Conservation (phyloP, 2,113 vertebrate genomes). For the Calidris pygmaea region DNA sequence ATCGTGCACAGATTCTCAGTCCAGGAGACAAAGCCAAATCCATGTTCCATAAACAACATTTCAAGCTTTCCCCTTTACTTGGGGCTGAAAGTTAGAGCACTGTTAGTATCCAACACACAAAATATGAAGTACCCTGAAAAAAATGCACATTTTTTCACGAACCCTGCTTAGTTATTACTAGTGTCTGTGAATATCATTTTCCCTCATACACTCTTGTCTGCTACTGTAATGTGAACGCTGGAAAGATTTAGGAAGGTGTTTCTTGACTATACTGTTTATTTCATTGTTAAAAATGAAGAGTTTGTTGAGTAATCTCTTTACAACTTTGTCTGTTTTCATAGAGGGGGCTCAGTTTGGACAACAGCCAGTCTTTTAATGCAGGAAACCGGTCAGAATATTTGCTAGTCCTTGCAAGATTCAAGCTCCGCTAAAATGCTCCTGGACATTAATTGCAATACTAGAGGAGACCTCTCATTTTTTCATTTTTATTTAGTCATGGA, state of each 20-base stretch:
- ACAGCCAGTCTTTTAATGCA: not conserved
- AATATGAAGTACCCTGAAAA: not conserved
- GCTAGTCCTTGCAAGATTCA: not conserved
- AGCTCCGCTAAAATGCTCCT: not conserved
- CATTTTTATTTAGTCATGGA: not conserved
- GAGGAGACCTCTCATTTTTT: not conserved
- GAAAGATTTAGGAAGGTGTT: not conserved
- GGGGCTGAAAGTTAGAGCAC: not conserved
- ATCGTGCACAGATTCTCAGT: not conserved
- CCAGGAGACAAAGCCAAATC: not conserved
- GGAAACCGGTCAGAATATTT: slow-evolving; percentile 18
- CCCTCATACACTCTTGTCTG: not conserved
- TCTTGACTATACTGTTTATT: not conserved
- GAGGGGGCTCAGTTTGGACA: not conserved
- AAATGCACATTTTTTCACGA: not conserved
- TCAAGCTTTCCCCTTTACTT: not conserved
- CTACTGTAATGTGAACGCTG: not conserved
- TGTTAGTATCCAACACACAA: not conserved
- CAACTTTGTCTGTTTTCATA: not conserved
- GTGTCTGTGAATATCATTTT: not conserved
- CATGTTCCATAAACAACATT: not conserved
- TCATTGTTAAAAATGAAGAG: not conserved
- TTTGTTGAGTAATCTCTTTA: not conserved
- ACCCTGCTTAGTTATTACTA: not conserved
- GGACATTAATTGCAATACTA: not conserved